Evolutionary conservation across 2,797 vertebrate genomes (phyloP).

Genomic region (Spinus pinus): DNA sequence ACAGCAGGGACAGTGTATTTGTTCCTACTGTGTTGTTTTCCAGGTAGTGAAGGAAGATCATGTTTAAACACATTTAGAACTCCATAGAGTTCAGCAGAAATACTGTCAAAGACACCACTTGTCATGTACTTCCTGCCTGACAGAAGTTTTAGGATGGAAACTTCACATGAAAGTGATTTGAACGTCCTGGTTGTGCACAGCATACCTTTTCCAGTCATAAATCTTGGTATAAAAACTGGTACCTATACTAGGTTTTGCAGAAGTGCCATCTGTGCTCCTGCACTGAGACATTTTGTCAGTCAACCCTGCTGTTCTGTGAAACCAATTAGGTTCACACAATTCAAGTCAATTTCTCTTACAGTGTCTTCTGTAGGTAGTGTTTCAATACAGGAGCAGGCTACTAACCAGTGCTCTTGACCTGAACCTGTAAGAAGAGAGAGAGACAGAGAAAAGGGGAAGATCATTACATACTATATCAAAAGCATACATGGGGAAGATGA

Average conservation of each 20-base stretch:
- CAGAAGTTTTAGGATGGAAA: neutral
- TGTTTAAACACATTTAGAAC: neutral
- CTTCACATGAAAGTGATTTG: neutral
- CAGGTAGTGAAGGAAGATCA: neutral
- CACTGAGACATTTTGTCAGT: conserved; percentile 38
- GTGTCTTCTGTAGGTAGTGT: conserved; percentile 11
- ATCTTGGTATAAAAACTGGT: neutral
- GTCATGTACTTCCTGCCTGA: neutral
- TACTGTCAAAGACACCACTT: neutral
- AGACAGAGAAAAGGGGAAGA: neutral
- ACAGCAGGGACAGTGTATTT: neutral
- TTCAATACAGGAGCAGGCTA: conserved; percentile 24
- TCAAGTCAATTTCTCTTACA: conserved; percentile 26
- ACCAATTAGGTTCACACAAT: conserved; percentile 44
- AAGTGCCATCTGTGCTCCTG: conserved; percentile 49
- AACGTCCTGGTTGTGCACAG: neutral
- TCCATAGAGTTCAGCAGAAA: neutral
- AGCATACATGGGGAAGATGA: neutral
- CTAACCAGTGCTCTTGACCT: conserved; percentile 35
- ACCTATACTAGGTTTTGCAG: conserved; percentile 25
- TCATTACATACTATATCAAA: conserved; percentile 29
- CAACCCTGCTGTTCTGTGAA: conserved; percentile 36
- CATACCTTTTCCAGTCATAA: neutral
- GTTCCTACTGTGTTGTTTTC: neutral
- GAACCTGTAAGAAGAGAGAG: conserved; percentile 28